Conservation (phyloP, 2,113 vertebrate species). For the Tetraodon nigroviridis region DNA sequence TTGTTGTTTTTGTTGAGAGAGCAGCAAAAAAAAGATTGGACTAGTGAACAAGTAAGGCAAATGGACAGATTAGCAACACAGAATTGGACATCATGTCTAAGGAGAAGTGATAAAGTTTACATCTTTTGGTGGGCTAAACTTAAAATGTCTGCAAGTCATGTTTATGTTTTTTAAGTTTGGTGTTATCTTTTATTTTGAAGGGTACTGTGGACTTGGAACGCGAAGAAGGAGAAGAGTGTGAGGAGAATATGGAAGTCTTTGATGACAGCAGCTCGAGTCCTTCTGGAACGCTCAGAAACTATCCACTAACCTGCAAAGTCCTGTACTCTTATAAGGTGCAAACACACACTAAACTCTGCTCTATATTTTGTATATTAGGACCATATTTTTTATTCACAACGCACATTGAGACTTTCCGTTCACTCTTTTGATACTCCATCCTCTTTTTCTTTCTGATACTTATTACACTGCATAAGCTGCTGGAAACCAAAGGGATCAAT, state of each 20-base stretch:
- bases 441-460: no score
- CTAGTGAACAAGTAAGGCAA: background rate
- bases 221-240: conserved; percentile 92
- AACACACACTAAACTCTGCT: background rate
- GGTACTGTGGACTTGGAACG: conserved; percentile 85
- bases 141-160: conserved; percentile 10
- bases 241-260: conserved; percentile 96
- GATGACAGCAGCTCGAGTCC: conserved; percentile 98
- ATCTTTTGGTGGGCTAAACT: conserved; percentile 11
- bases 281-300: conserved; percentile 95
- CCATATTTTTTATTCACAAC: no score
- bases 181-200: conserved; percentile 61
- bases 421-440: no score
- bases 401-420: no score
- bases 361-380: no score
- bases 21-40: background rate
- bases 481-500: no score
- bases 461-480: no score
- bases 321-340: conserved; percentile 95
- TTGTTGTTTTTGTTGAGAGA: background rate
- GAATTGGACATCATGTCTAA: no score
- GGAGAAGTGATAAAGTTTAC: background rate
- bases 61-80: background rate
- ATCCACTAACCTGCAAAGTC: conserved; percentile 97
- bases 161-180: conserved; percentile 15